A percentile compares a stretch with the other conserved stretches of the same genome.
phyloP scores from a whole-genome alignment of 2,888 invertebrate genomes.

The Carterocephalus palaemon region DNA sequence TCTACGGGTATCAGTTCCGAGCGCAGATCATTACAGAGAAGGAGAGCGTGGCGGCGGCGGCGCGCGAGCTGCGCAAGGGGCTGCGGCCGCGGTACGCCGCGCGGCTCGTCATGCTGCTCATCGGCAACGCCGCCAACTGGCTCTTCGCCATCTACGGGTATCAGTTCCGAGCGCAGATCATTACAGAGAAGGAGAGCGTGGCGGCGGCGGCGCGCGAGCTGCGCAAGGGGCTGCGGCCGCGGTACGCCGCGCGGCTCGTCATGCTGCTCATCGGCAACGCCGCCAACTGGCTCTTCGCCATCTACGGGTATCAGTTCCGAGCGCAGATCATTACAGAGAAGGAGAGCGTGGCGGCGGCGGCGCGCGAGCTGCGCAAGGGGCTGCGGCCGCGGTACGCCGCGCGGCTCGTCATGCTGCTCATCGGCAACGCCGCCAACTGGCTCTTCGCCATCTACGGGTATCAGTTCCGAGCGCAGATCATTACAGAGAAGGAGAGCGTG shows the following conservation, averaged over 20 bases:
- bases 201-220: conserved; percentile 57
- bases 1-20: conserved; percentile 84
- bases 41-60: too few species aligned
- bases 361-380: conserved; percentile 47
- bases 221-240: conserved; percentile 49
- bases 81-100: conserved; percentile 65
- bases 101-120: conserved; percentile 78
- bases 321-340: too few species aligned
- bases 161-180: too few species aligned
- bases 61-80: conserved; percentile 47
- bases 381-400: conserved; percentile 65
- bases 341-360: too few species aligned
- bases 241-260: conserved; percentile 75
- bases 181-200: too few species aligned
- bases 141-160: conserved; percentile 83
- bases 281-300: conserved; percentile 83
- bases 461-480: too few species aligned
- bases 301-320: conserved; percentile 84
- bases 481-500: too few species aligned
- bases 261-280: conserved; percentile 82
- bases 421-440: conserved; percentile 84
- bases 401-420: conserved; percentile 78
- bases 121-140: conserved; percentile 84
- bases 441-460: conserved; percentile 83
- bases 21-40: too few species aligned